phyloP scores from a whole-genome alignment of 2,888 invertebrate genomes.

The Luperina testacea region DNA sequence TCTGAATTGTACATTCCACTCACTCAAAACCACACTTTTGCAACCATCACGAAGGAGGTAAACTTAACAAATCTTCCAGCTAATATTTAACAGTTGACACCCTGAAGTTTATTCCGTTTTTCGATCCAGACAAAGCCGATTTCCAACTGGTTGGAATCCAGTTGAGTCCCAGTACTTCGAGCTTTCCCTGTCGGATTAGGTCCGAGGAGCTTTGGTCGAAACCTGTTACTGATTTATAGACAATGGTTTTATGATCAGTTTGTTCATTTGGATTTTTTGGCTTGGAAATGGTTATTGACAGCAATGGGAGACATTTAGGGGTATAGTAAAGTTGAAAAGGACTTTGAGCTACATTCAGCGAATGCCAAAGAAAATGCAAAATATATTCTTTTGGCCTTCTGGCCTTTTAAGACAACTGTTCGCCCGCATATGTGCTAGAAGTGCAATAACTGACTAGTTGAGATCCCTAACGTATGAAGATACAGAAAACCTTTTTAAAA shows the following conservation, averaged over 20 bases:
- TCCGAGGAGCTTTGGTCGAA: slow-evolving; percentile 45
- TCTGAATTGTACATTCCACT: not conserved
- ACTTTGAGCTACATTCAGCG: not conserved
- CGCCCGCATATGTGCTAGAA: not conserved
- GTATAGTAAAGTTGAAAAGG: not conserved
- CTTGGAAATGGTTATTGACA: not conserved
- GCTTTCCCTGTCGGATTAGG: slow-evolving; percentile 53
- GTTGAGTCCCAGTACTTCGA: slow-evolving; percentile 51
- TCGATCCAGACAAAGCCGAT: slow-evolving; percentile 63
- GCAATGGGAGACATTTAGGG: not conserved
- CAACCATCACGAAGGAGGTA: slow-evolving; percentile 1
- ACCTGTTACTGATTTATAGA: slow-evolving; percentile 60
- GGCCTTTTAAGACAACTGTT: not conserved
- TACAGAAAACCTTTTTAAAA: not conserved
- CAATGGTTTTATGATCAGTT: slow-evolving; percentile 30
- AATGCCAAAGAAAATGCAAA: not conserved
- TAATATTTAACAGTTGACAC: slow-evolving; percentile 63
- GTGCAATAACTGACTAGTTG: too few species aligned
- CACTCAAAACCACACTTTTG: not conserved
- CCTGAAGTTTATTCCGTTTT: slow-evolving; percentile 59
- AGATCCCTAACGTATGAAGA: not conserved
- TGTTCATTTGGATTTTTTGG: slow-evolving; percentile 25
- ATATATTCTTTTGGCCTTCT: not conserved
- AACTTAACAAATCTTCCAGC: slow-evolving; percentile 36
- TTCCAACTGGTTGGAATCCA: slow-evolving; percentile 47